Conservation (phyloP, 1,140 invertebrate species). For the Eriocheir sinensis region DNA sequence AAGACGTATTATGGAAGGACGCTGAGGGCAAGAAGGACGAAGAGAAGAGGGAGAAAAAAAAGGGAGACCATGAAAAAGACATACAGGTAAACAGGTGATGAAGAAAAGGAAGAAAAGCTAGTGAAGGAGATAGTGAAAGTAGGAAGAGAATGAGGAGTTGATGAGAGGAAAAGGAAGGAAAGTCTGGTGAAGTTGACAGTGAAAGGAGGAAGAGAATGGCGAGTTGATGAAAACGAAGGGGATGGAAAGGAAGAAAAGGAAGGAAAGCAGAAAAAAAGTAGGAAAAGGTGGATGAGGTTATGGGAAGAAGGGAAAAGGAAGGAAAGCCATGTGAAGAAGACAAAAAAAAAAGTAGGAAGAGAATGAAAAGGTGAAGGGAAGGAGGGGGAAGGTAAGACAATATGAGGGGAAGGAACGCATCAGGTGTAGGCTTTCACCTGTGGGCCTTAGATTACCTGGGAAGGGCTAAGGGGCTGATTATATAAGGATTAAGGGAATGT, state of each 20-base stretch:
- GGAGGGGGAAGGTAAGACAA: background rate
- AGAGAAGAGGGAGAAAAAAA: background rate
- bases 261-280: background rate
- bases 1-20: background rate
- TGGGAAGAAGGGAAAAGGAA: background rate
- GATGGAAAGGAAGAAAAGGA: background rate
- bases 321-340: background rate
- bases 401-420: background rate
- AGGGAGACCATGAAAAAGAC: background rate
- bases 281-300: no score
- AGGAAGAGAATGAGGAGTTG: no score
- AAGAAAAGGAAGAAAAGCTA: no score
- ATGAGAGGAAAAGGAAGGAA: background rate
- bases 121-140: no score
- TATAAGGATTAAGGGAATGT: background rate
- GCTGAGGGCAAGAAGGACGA: background rate
- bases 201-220: background rate
- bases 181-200: no score
- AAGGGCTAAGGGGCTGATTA: background rate
- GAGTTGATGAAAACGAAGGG: background rate
- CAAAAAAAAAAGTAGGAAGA: background rate
- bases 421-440: background rate
- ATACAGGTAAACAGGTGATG: no score
- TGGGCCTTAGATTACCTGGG: background rate
- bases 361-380: conserved; percentile 16